A percentile compares a stretch with the other conserved stretches of the same genome.
Evolutionary conservation across 2,888 invertebrate genomes (phyloP).

Genomic region (Thecocarcelia acutangulata): DNA sequence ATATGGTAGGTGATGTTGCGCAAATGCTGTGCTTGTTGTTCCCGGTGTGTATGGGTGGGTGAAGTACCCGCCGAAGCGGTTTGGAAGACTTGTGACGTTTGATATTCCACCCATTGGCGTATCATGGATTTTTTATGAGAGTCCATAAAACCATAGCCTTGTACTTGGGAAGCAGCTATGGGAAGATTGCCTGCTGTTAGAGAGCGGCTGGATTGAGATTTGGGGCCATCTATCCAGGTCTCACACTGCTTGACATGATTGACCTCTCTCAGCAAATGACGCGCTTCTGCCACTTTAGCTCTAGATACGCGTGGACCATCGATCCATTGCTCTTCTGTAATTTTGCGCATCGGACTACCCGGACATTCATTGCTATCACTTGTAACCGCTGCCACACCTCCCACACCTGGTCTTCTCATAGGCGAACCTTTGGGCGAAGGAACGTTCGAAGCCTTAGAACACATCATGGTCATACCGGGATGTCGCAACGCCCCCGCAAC

Average conservation of each 20-base stretch:
- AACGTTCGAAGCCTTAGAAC: slow-evolving; percentile 80
- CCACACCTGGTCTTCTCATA: slow-evolving; percentile 80
- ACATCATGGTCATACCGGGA: slow-evolving; percentile 75
- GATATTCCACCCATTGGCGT: slow-evolving; percentile 95
- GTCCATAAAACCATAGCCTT: slow-evolving; percentile 94
- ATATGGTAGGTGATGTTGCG: slow-evolving; percentile 83
- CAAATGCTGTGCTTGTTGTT: slow-evolving; percentile 81
- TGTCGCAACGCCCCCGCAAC: slow-evolving; percentile 75
- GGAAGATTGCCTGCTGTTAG: slow-evolving; percentile 80
- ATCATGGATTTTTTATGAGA: slow-evolving; percentile 96
- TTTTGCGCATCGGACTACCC: slow-evolving; percentile 79
- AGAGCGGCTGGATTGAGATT: slow-evolving; percentile 84
- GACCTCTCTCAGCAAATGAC: slow-evolving; percentile 90
- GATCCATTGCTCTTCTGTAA: slow-evolving; percentile 96
- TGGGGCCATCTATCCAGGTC: slow-evolving; percentile 98
- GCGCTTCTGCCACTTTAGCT: slow-evolving; percentile 90
- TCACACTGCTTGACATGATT: slow-evolving; percentile 90
- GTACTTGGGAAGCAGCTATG: slow-evolving; percentile 74
- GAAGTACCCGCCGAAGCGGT: slow-evolving; percentile 83
- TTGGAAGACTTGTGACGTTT: slow-evolving; percentile 89
- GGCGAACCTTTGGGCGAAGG: slow-evolving; percentile 83
- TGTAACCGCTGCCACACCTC: slow-evolving; percentile 56
- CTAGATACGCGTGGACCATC: slow-evolving; percentile 96
- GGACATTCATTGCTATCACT: slow-evolving; percentile 76
- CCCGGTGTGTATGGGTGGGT: slow-evolving; percentile 75